phyloP scores from a whole-genome alignment of 2,888 invertebrate genomes.

The Ormyrus nitidulus region DNA sequence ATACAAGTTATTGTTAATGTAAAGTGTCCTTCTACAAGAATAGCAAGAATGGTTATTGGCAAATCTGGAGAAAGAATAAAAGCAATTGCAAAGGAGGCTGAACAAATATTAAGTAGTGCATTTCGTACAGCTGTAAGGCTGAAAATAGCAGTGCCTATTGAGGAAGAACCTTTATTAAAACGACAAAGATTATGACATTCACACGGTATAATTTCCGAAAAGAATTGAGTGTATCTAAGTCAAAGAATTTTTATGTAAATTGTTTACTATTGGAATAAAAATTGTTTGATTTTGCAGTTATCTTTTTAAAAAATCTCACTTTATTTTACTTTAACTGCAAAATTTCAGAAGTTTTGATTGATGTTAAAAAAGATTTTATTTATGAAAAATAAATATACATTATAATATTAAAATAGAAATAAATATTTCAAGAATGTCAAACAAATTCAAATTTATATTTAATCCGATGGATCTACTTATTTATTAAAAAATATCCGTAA shows the following conservation, averaged over 20 bases:
- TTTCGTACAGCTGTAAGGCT: conserved; percentile 65
- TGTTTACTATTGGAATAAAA: conserved; percentile 45
- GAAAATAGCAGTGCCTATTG: conserved; percentile 58
- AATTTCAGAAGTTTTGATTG: too few species aligned
- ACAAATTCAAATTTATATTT: too few species aligned
- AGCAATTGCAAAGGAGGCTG: conserved; percentile 77
- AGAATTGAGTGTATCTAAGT: conserved; percentile 15
- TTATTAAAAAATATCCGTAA: too few species aligned
- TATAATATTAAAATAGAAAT: too few species aligned
- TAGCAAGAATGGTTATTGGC: conserved; percentile 83
- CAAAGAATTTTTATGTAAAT: conserved; percentile 13
- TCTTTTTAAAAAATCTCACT: background rate
- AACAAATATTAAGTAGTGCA: conserved; percentile 65
- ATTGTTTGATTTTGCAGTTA: background rate
- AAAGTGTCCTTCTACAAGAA: conserved; percentile 80
- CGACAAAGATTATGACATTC: background rate
- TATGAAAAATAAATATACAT: too few species aligned
- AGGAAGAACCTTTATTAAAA: conserved; percentile 12
- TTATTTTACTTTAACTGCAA: too few species aligned
- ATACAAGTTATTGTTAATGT: conserved; percentile 80
- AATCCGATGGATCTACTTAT: too few species aligned
- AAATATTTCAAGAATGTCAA: too few species aligned
- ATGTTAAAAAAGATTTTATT: too few species aligned
- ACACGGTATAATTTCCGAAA: background rate
- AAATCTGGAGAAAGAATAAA: conserved; percentile 82